Base-by-base conservation (phyloP, 2,888 invertebrate genomes). In the Trilocha varians region DNA sequence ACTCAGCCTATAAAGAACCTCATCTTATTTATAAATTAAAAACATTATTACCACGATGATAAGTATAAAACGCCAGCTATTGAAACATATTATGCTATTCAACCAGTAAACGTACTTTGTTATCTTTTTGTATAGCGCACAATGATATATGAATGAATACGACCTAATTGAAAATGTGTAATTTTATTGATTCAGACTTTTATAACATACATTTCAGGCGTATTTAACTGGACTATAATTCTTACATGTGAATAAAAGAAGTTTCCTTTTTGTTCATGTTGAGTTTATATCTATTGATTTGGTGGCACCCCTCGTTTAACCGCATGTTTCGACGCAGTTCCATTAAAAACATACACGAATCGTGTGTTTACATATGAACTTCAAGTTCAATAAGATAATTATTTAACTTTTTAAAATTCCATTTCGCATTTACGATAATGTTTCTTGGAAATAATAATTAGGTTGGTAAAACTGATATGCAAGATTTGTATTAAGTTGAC, bases 271-370 rank as follows among this genome's bases (percentile, higher is more conserved):
- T 61, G 65, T 63, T 46, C 59, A 48, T 54, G 57, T 52, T 65
- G 56, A 59, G 63, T 58, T 52, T 49, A 51, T 56, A 56, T 58
- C 64, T 77, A 78, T 78, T 73, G 79, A 79, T 79, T 80, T 71
- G 68, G 62, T 70, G 53, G 55, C 48, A 50, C 60, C 59, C 59
- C 49, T 52, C 44, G 49, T 58, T 48, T 49, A 1, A 25, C 11
- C 25, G 25, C 2, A 4, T n/a, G n/a, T n/a, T n/a, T n/a, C n/a
- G n/a, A n/a, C n/a, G n/a, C n/a, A n/a, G n/a, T n/a, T n/a, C n/a
- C n/a, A n/a, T n/a, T n/a, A n/a, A n/a, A n/a, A n/a, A n/a, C n/a
- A n/a, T n/a, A n/a, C n/a, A n/a, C n/a, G n/a, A n/a, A n/a, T n/a
- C n/a, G n/a, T n/a, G n/a, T n/a, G n/a, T n/a, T n/a, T n/a, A n/a